Evolutionary conservation across 2,797 vertebrate genomes (phyloP).

Genomic region (Sciurus vulgaris): DNA sequence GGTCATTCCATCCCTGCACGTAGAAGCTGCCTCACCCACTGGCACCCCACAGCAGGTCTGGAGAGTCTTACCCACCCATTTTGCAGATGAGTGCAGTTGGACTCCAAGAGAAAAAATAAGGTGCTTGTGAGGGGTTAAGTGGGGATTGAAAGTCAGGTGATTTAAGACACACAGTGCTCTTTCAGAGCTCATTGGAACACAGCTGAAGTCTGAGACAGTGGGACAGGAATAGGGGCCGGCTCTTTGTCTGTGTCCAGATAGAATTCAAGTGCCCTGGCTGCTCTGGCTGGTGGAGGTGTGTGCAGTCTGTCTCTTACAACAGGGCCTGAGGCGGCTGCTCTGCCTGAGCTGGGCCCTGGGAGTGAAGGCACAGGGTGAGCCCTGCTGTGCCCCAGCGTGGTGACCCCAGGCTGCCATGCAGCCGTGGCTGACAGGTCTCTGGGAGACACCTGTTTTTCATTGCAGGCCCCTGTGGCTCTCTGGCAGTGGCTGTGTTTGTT

Average conservation of each 20-base stretch:
- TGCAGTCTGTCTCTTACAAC: neutral
- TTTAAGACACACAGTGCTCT: neutral
- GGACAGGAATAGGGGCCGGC: too few relatives aligned
- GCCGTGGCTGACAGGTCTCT: conserved; percentile 35
- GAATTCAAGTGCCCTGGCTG: neutral
- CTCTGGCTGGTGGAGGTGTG: neutral
- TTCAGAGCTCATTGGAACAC: neutral
- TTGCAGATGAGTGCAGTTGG: neutral
- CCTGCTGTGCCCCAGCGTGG: neutral
- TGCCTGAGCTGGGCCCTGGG: rapidly evolving
- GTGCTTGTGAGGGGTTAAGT: neutral
- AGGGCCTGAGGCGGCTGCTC: neutral
- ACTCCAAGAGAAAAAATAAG: neutral
- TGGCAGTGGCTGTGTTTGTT: conserved; percentile 67
- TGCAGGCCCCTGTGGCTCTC: conserved; percentile 73
- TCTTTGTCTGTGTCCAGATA: neutral
- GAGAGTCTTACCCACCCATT: neutral
- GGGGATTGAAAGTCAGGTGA: neutral
- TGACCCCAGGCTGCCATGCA: conserved; percentile 48
- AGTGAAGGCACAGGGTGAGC: neutral
- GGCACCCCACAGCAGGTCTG: neutral
- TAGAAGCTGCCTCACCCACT: neutral
- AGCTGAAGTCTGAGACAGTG: neutral
- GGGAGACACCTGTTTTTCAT: conserved; percentile 80
- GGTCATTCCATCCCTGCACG: rapidly evolving